These are phyloP conservation scores for Rhadina sibilatrix DNA, from an alignment of 2,113 vertebrate species.

Conservation along the genomic window DNA sequence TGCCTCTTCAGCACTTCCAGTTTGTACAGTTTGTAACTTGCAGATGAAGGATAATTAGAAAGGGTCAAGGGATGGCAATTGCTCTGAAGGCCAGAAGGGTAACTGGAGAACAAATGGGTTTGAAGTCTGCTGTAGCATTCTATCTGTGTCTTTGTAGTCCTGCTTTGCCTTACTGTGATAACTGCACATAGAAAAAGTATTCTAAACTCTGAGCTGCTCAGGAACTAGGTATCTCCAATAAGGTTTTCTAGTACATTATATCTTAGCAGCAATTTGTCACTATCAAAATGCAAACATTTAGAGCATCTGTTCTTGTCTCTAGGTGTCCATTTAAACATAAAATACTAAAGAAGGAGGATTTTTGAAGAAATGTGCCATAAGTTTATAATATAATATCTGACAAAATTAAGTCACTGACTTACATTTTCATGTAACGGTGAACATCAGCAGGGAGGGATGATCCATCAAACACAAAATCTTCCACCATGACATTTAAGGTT, in stretches of 20 bases:
- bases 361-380: neutral
- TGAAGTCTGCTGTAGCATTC: neutral
- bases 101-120: neutral
- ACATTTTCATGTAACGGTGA: constrained; percentile 95
- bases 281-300: neutral
- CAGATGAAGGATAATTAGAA: neutral
- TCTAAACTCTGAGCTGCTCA: neutral
- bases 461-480: constrained; percentile 90
- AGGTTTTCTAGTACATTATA: neutral
- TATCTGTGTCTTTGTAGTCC: neutral
- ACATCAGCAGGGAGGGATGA: constrained; percentile 91
- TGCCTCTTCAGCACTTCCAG: neutral
- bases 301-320: neutral
- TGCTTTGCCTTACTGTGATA: neutral
- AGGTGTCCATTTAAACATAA: neutral
- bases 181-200: neutral
- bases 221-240: neutral
- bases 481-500: constrained; percentile 90
- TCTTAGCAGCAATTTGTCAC: neutral
- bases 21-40: neutral
- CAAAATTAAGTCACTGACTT: neutral
- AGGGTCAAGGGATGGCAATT: neutral
- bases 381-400: neutral
- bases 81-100: neutral
- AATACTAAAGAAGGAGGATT: neutral